These are phyloP conservation scores for Drosophila serrata DNA, from an alignment of 1,140 invertebrate species.

Conservation along the genomic window DNA sequence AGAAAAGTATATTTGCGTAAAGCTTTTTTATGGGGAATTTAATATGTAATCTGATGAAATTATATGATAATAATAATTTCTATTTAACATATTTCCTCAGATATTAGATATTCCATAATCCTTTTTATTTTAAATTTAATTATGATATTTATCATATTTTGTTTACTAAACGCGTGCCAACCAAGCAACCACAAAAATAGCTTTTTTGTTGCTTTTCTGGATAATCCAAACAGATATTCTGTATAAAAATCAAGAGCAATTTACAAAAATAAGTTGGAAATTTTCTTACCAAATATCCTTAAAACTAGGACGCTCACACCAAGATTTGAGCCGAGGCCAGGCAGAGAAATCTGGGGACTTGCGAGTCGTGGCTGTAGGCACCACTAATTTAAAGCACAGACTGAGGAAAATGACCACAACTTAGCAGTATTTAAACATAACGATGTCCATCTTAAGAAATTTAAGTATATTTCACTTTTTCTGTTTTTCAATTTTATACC, in stretches of 20 bases:
- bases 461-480: not conserved
- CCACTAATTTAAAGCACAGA: not conserved
- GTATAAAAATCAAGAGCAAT: not conserved
- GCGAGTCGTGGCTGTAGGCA: not conserved
- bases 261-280: not conserved
- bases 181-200: not conserved
- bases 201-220: not conserved
- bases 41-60: not conserved
- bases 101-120: not conserved
- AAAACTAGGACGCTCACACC: not conserved
- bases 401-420: not conserved
- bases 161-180: not conserved
- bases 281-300: not conserved
- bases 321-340: too few relatives aligned
- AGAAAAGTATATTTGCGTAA: not conserved
- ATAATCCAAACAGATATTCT: constrained; percentile 1
- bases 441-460: not conserved
- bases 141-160: not conserved
- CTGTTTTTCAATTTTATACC: not conserved
- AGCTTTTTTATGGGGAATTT: not conserved
- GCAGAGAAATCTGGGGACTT: not conserved
- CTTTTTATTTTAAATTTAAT: not conserved
- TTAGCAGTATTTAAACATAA: not conserved
- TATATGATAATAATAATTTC: not conserved
- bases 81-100: not conserved